Conservation (phyloP, 2,888 invertebrate genomes). For the Epinotia bilunana region DNA sequence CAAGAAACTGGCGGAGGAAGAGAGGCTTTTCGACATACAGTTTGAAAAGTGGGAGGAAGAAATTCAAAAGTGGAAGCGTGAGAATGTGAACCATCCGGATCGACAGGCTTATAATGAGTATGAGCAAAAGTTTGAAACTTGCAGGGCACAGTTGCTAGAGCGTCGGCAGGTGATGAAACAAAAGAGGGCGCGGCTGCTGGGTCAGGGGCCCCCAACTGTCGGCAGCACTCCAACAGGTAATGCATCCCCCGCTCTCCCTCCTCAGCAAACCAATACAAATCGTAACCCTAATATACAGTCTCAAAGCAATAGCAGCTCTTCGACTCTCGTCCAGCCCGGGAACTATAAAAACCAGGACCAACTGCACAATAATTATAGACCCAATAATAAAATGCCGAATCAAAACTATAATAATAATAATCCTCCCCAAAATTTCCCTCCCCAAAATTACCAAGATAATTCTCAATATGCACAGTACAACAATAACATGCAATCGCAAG, state of each 20-base stretch:
- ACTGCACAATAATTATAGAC: conserved; percentile 45
- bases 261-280: conserved; percentile 51
- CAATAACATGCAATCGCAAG: conserved; percentile 47
- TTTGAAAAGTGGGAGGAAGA: conserved; percentile 96
- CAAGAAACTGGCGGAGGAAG: conserved; percentile 85
- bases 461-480: conserved; percentile 57
- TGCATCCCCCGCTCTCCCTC: conserved; percentile 57
- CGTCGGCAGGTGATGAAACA: conserved; percentile 92
- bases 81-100: conserved; percentile 96
- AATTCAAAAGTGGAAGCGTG: conserved; percentile 95
- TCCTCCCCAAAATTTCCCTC: conserved; percentile 50
- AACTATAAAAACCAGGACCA: conserved; percentile 51
- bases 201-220: conserved; percentile 55
- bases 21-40: conserved; percentile 94
- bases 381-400: conserved; percentile 27
- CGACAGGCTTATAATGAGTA: conserved; percentile 93
- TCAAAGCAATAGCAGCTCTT: conserved; percentile 47
- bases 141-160: conserved; percentile 90
- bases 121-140: conserved; percentile 94
- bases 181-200: conserved; percentile 78
- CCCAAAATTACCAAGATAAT: conserved; percentile 53
- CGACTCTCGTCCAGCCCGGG: conserved; percentile 39
- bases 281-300: conserved; percentile 49
- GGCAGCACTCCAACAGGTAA: conserved; percentile 52
- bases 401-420: conserved; percentile 34